A percentile compares a stretch with the other conserved stretches of the same genome.
Conservation (phyloP, 2,797 vertebrate species). For the Sebastes taczanowskii region DNA sequence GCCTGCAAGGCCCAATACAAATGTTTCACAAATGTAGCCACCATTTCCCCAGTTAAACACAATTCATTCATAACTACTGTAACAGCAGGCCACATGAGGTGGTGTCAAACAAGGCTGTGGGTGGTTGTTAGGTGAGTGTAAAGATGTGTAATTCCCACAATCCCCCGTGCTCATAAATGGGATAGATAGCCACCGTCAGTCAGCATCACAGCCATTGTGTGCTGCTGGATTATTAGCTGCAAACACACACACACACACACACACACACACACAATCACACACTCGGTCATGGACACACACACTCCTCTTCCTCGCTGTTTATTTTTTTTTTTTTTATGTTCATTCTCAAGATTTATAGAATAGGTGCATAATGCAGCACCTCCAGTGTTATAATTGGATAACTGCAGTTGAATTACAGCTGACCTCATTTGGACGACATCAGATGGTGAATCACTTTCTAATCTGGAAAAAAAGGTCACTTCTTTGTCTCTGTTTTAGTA, state of each 20-base stretch:
- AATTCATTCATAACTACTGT: conserved; percentile 33
- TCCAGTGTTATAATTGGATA: conserved; percentile 29
- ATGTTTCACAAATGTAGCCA: conserved; percentile 14
- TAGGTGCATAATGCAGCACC: conserved; percentile 26
- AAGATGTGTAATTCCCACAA: conserved; percentile 36
- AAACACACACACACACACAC: conserved; percentile 4
- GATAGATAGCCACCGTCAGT: conserved; percentile 47
- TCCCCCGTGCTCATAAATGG: conserved; percentile 31
- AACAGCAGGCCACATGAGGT: conserved; percentile 20
- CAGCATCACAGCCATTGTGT: conserved; percentile 32
- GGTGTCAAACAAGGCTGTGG: conserved; percentile 49
- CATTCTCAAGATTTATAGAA: conserved; percentile 23
- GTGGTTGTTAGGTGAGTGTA: conserved; percentile 40
- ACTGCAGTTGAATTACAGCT: conserved; percentile 48
- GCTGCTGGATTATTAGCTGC: conserved; percentile 31
- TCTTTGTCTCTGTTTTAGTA: not conserved
- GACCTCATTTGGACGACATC: conserved; percentile 27
- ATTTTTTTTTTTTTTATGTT: conserved; percentile 11
- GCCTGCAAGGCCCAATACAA: conserved; percentile 16
- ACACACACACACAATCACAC: not conserved
- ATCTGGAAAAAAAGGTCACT: conserved; percentile 1
- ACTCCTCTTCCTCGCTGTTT: not conserved
- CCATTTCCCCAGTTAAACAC: conserved; percentile 36
- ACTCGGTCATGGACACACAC: not conserved
- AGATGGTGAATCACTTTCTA: conserved; percentile 17